These are phyloP conservation scores for Callimorpha dominula DNA, from an alignment of 2,888 invertebrate species.

Conservation along the genomic window DNA sequence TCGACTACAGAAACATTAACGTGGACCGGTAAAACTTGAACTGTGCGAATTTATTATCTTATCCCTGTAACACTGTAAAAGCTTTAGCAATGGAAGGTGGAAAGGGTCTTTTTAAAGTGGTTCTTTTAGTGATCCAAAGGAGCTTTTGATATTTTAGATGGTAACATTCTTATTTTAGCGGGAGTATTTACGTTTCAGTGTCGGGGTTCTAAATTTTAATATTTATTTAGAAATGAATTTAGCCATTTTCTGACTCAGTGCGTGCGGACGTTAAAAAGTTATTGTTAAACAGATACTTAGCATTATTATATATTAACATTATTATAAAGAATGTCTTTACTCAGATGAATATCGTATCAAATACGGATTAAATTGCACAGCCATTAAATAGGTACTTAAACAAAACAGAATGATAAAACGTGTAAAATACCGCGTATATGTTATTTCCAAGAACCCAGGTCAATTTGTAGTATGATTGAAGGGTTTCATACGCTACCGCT, in stretches of 20 bases:
- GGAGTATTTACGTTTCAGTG: conserved; percentile 32
- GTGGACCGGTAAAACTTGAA: conserved; percentile 41
- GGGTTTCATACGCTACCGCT: no score
- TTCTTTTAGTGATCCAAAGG: conserved; percentile 22
- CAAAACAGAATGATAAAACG: no score
- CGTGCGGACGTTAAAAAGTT: no score
- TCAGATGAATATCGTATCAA: no score
- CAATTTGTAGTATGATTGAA: no score
- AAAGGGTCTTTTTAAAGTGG: conserved; percentile 24
- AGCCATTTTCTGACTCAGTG: background rate
- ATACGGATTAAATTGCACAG: no score
- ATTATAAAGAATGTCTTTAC: no score
- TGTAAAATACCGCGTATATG: no score
- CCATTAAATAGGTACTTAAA: no score
- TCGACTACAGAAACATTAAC: conserved; percentile 45
- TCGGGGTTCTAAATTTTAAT: conserved; percentile 36
- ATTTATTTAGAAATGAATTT: conserved; percentile 28
- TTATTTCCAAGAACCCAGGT: no score
- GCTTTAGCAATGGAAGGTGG: conserved; percentile 8
- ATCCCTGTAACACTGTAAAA: conserved; percentile 18
- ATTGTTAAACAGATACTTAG: no score
- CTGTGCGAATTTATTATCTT: conserved; percentile 38
- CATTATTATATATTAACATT: no score
- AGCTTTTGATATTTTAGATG: conserved; percentile 52
- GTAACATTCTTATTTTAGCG: conserved; percentile 40